Conservation (phyloP, 2,797 vertebrate genomes). For the Phataginus tricuspis region DNA sequence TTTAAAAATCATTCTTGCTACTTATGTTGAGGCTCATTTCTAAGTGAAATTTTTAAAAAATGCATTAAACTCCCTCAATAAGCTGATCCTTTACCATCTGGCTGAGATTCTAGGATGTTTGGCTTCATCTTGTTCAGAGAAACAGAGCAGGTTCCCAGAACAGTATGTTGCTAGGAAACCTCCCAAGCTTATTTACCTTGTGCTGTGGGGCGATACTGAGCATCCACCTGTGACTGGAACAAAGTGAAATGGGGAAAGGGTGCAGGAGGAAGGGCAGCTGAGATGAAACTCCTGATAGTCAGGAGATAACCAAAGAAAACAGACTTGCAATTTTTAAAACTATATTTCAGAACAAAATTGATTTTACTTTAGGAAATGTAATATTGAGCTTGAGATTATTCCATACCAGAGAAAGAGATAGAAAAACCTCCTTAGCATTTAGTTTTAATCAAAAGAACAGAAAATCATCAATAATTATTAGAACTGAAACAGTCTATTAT, state of each 20-base stretch:
- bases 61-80: background rate
- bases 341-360: constrained; percentile 43
- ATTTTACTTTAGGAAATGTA: constrained; percentile 42
- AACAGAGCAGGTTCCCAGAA: constrained; percentile 66
- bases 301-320: constrained; percentile 13
- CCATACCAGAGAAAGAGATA: constrained; percentile 38
- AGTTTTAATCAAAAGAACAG: constrained; percentile 60
- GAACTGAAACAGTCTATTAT: constrained; percentile 18
- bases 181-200: constrained; percentile 71
- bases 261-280: background rate
- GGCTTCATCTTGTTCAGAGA: constrained; percentile 57
- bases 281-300: constrained; percentile 3
- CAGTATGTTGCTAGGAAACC: constrained; percentile 75
- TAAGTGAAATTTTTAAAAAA: constrained; percentile 51
- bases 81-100: constrained; percentile 51
- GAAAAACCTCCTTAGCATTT: background rate
- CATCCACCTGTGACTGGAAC: constrained; percentile 42
- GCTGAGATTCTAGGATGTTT: constrained; percentile 50
- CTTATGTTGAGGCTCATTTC: constrained; percentile 59
- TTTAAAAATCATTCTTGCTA: constrained; percentile 44
- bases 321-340: background rate
- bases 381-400: constrained; percentile 32
- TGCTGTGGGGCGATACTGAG: constrained; percentile 39
- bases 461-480: constrained; percentile 25
- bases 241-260: background rate